Evolutionary conservation across 1,140 invertebrate genomes (phyloP), one percentile per base, ranked within the genome.

Genomic region (Eciton burchellii): DNA sequence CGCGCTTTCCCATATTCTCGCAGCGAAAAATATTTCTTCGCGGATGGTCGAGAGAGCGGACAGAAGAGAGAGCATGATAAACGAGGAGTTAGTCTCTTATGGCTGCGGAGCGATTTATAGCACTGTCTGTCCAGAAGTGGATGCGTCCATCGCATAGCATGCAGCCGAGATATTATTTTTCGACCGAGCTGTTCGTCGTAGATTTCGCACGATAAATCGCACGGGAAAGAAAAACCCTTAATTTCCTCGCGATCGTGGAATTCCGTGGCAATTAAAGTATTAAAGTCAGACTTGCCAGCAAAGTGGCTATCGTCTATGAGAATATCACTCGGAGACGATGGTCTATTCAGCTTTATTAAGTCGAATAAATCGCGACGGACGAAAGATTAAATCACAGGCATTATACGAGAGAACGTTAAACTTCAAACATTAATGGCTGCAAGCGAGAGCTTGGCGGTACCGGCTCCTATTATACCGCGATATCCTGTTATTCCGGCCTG

Each of bases 21-120:
- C 54, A 60, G 49, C 72, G 54, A 21, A 19, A 81, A 62, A 76
- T 81, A 76, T 81, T 66, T 66, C 59, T 76, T 52, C 43, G 29
- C 54, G 49, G 60, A 45, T 12, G 54, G n/a, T 21, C 56, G 54
- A 56, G 49, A 74, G 45, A 43, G 24, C 43, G 65, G 68, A 70
- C 65, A 57, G 65, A 76, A 77, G 72, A 70, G 72, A 70, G 71
- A 59, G 76, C 59, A 82, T 88, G 82, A 87, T 82, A 87, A 87
- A 88, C 59, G 82, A 84, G 68, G 65, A 87, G 82, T 71, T 68
- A 82, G 65, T 82, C 71, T 68, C 87, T 88, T 88, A 87, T 73
- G 71, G 82, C 41, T 79, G 41, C 65, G 12, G 56, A 74, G 66
- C 74, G 81, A 88, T 88, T 88, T 88, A 84, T 84, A 66, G 47